Percentiles rank a stretch among this genome's conserved stretches.
Evolutionary conservation across 1,140 invertebrate species (phyloP).

Genomic region (Callitettix versicolor): DNA sequence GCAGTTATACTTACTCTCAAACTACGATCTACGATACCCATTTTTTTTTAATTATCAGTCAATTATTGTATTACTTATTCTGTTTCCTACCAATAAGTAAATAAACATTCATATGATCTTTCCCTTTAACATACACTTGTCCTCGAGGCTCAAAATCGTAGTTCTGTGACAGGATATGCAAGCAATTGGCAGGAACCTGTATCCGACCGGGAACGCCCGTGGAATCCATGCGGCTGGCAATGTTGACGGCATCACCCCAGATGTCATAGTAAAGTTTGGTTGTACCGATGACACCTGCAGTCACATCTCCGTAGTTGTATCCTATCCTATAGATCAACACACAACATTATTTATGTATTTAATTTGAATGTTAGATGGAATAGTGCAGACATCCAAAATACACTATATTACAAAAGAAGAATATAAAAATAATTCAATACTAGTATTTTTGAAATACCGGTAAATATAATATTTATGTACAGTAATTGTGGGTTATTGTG

Average conservation of each 20-base stretch:
- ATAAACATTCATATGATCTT: conserved; percentile 87
- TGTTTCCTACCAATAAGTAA: conserved; percentile 37
- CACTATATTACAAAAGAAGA: conserved; percentile 11
- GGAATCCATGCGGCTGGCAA: conserved; percentile 91
- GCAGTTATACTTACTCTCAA: no score
- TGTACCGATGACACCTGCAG: conserved; percentile 88
- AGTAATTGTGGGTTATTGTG: no score
- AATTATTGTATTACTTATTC: background rate
- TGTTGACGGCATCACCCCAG: conserved; percentile 97
- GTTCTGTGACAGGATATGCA: conserved; percentile 46
- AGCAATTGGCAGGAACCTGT: conserved; percentile 69
- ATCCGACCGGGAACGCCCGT: conserved; percentile 76
- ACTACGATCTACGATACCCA: no score
- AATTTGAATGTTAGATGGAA: no score
- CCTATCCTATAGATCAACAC: conserved; percentile 36
- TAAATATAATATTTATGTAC: no score
- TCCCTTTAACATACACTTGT: conserved; percentile 87
- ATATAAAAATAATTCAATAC: conserved; percentile 1
- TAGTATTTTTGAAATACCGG: no score
- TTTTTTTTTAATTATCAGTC: no score
- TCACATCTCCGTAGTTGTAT: conserved; percentile 70
- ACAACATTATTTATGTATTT: no score
- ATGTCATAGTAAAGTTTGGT: conserved; percentile 95
- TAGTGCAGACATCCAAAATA: no score
- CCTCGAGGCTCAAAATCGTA: conserved; percentile 77